Evolutionary conservation across 1,140 invertebrate species (phyloP), one percentile per base, ranked within the genome.

Genomic region (Artemia franciscana): DNA sequence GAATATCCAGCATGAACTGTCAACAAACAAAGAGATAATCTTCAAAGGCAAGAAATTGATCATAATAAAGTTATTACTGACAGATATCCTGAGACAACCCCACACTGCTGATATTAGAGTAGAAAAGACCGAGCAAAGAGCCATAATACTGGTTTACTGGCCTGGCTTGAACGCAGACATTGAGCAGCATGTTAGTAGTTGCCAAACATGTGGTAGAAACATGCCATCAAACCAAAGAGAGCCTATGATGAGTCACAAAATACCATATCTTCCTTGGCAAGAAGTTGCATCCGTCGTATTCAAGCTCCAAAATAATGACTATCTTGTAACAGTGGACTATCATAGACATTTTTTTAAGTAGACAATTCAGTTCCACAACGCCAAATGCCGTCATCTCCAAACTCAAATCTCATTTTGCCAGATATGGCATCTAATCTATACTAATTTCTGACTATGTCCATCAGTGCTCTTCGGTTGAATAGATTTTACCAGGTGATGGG

Each of bases 131-230:
- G n/a, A n/a, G n/a, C n/a, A n/a, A n/a, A n/a, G n/a, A n/a, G n/a
- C n/a, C n/a, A n/a, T n/a, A n/a, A n/a, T n/a, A n/a, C n/a, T n/a
- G n/a, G n/a, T n/a, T n/a, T n/a, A n/a, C 66, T 76, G 73, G 73
- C 73, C 73, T n/a, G 66, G 66, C n/a, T 74, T 77, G 64, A 67
- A 67, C 39, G 70, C 70, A 56, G 69, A 78, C 57, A 39, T n/a
- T 39, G 30, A 39, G 30, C 30, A 39, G 7, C n/a, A 39, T 39
- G 30, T 39, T n/a, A 7, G n/a, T 39, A 39, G 30, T 39, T 39
- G 30, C 30, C 30, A 39, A 39, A 39, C 30, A 39, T 39, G 30
- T 39, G 30, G 7, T 39, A 39, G 30, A 39, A 39, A 39, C 30
- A 39, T 39, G 30, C 30, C 30, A n/a, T 7, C 30, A n/a, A 39